phyloP scores from a whole-genome alignment of 2,888 invertebrate genomes.

The Zele albiditarsus region DNA sequence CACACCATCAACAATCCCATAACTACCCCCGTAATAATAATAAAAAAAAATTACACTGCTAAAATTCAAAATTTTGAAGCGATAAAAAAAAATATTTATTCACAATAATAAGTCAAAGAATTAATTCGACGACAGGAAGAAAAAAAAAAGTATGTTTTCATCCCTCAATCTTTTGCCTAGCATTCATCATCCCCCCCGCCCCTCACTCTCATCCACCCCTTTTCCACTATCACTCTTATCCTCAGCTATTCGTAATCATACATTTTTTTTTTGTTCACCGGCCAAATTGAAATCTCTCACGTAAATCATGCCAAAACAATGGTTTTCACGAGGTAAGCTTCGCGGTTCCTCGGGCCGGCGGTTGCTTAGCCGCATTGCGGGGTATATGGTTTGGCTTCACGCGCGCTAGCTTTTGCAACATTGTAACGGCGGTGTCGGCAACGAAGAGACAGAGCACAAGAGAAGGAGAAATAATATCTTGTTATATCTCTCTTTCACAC shows the following conservation, averaged over 20 bases:
- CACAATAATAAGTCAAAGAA: too few relatives aligned
- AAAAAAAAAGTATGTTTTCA: too few relatives aligned
- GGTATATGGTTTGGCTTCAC: conserved; percentile 46
- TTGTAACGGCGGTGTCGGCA: conserved; percentile 22
- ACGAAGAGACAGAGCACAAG: not conserved
- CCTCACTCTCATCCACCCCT: not conserved
- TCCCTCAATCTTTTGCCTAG: too few relatives aligned
- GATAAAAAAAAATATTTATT: too few relatives aligned
- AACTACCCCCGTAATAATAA: too few relatives aligned
- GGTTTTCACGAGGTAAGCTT: conserved; percentile 54
- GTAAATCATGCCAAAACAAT: conserved; percentile 64
- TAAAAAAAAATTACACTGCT: too few relatives aligned
- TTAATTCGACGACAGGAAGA: too few relatives aligned
- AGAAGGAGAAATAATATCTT: not conserved
- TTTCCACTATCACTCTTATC: conserved; percentile 16
- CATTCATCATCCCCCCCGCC: too few relatives aligned
- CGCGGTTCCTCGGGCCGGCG: conserved; percentile 60
- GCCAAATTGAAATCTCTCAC: conserved; percentile 63
- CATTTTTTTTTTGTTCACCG: conserved; percentile 45
- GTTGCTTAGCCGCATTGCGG: conserved; percentile 68
- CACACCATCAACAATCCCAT: too few relatives aligned
- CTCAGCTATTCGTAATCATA: not conserved
- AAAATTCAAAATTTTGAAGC: too few relatives aligned
- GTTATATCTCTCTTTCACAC: conserved; percentile 16
- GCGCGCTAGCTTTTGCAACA: conserved; percentile 26